Evolutionary conservation across 2,797 vertebrate genomes (phyloP), one percentile per base, ranked within the genome.

Genomic region (Microcaecilia unicolor): DNA sequence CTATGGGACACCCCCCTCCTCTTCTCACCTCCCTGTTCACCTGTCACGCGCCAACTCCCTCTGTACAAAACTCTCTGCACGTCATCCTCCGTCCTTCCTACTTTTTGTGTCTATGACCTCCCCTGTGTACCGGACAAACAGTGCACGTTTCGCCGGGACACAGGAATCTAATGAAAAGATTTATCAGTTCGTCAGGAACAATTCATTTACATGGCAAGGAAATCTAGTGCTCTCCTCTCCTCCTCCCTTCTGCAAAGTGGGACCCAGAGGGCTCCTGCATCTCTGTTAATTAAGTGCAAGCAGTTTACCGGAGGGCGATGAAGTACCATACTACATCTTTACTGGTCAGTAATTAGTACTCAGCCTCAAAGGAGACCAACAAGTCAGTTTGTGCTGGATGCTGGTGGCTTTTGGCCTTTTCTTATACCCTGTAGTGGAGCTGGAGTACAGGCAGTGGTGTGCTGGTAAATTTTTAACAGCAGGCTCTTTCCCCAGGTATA

Each of bases 181-280:
- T 44, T 32, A 20, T 24, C 15, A n/a, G 21, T 37, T 45, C 34
- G 35, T 42, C 31, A 31, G 24, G 9, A 13, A 20, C 32, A 47
- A 54, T 44, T 19, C 47, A 32, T 51, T 43, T 34, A 33, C 25
- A 32, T 9, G 11, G 19, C 11, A 22, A 22, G 38, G 11, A 23
- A 12, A 37, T 19, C 19, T 14, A 31, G 43, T 12, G 8, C 6
- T 18, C 10, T 22, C 10, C 27, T 4, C 12, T 22, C 31, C 3
- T 8, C 37, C 31, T 35, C 15, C 13, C 22, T 6, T 2, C 3
- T 3, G 7, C n/a, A n/a, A 18, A 17, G 9, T 3, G 5, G 18
- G 15, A 34, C 29, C 18, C 14, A 12, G 30, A 27, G 17, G 33
- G 5, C 24, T 17, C 29, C 35, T 38, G 10, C 6, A 7, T 14